Conservation (phyloP, 2,113 vertebrate genomes). For the Psittacula cyanocephala region DNA sequence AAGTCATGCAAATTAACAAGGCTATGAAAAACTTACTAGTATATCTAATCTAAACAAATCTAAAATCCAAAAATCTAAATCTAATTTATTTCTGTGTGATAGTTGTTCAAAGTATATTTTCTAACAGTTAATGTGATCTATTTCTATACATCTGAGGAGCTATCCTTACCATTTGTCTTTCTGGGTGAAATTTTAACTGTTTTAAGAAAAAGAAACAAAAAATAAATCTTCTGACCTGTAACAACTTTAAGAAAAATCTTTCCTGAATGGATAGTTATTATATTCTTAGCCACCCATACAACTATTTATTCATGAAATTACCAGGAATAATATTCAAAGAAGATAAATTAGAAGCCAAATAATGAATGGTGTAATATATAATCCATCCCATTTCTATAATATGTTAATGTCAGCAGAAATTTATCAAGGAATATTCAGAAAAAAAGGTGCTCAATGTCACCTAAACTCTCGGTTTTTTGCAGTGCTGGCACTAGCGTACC, state of each 20-base stretch:
- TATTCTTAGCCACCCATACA: not conserved
- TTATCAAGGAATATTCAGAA: not conserved
- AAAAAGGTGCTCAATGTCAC: not conserved
- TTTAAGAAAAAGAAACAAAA: not conserved
- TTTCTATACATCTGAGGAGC: not conserved
- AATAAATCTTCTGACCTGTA: not conserved
- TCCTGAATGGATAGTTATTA: not conserved
- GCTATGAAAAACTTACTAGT: not conserved
- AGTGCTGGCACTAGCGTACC: not conserved
- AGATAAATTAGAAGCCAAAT: not conserved
- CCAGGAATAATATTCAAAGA: not conserved
- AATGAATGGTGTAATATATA: not conserved
- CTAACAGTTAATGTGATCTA: not conserved
- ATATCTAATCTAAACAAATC: not conserved
- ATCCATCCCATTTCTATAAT: not conserved
- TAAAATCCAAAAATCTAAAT: not conserved
- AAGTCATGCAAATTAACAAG: not conserved
- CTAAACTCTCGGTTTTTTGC: accelerated
- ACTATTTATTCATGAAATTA: not conserved
- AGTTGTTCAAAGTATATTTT: not conserved
- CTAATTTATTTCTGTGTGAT: not conserved
- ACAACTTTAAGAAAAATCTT: not conserved
- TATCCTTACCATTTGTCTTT: not conserved
- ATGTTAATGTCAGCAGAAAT: not conserved
- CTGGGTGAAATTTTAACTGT: not conserved